Evolutionary conservation across 2,113 vertebrate genomes (phyloP), one percentile per base, ranked within the genome.

Genomic region (Trematocara zebra): DNA sequence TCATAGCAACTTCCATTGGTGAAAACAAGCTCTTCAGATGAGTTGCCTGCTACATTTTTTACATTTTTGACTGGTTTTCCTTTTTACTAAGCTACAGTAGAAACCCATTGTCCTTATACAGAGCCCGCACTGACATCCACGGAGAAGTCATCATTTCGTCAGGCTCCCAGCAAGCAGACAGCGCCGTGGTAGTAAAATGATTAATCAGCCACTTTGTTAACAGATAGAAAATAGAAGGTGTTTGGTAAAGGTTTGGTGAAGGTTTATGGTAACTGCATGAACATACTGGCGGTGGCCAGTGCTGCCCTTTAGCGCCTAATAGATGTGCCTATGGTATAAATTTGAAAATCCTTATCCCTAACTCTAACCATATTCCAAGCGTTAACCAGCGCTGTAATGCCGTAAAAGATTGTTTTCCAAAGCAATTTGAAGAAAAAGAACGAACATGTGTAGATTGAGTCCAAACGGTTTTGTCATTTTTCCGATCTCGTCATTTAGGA

Each of bases 251-350:
- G 4, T 37, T 2, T 53, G 52, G 1, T 53, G 11, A 54, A 54
- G 20, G 53, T 47, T 69, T 42, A 67, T 23, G 37, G 37, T 44
- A 72, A 42, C 64, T 67, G 59, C 33, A 20, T 64, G 9, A 64
- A n/a, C 18, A 37, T 64, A 64, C 59, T 12, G 33, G 59, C 0
- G 0, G 33, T 64, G 33, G 18, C 59, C 10, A n/a, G 17, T 64
- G 31, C 59, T 64, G 33, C 59, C 18, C 59, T 64, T 64, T 37
- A 64, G 59, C 33, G 4, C 59, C 4, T 64, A 37, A 64, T 2
- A 2, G 59, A 64, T 37, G 6, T 11, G 15, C 2, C 33, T 64
- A 64, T 64, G 59, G 18, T 64, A 64, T 12, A 64, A 64, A 64
- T 37, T 7, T 64, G 4, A 64, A 64, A 64, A 64, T 64, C 0